Base-by-base conservation (phyloP, 2,797 vertebrate species). In the Miichthys miiuy region DNA sequence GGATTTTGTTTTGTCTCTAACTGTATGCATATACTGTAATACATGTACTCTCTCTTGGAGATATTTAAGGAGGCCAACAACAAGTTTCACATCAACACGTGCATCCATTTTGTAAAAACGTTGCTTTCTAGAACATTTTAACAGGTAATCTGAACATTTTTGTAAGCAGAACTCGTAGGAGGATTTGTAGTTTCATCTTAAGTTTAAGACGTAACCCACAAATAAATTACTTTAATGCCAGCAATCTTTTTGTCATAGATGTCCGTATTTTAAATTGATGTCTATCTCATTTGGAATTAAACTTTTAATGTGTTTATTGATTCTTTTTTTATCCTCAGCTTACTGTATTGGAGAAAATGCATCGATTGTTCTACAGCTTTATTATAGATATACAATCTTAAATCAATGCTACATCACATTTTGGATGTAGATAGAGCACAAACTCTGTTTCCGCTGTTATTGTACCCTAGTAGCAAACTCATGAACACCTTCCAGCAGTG, bases 41-140 rank as follows among this genome's bases (percentile, higher is more conserved):
- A 72, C 75, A 60, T 84, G 48, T 88, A 68, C 52, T 72, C 41
- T 30, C 25, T 75, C 41, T 77, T 61, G 42, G 46, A 84, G 79
- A 74, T 14, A 54, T 88, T 88, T 63, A 68, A 76, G 56, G 68
- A 88, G 63, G 79, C 87, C 85, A 89, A 83, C 23, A 68, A 51
- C 34, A 61, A 6, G 25, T 21, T 71, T 65, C 0, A 18, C 23
- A 21, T 57, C 62, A 72, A 68, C 66, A 55, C 27, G 52, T 5
- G 23, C 38, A 27, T 71, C 46, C 27, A 64, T 85, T 90, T 80
- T 81, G 66, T 82, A 81, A 66, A 74, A 62, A 27, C 47, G 7
- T 73, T 65, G 47, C 56, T 80, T 79, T 80, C 54, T 79, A 67
- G 70, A 83, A 57, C 11, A 77, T 88, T 87, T 88, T 68, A 81